Conservation (phyloP, 1,140 invertebrate genomes). For the Hycleus phaleratus region DNA sequence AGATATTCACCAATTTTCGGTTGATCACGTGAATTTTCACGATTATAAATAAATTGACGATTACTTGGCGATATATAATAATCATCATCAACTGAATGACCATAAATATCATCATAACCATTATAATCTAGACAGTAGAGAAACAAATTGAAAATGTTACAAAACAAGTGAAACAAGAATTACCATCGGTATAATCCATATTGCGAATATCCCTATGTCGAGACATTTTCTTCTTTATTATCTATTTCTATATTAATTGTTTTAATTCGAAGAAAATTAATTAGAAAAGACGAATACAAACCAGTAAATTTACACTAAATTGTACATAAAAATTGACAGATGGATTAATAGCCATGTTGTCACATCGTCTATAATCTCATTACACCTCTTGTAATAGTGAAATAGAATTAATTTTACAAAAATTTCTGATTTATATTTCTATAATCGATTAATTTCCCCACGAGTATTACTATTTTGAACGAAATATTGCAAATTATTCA, state of each 20-base stretch:
- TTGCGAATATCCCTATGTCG: slow-evolving; percentile 68
- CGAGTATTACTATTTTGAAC: too few relatives aligned
- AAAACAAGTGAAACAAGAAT: not conserved
- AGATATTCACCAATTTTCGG: slow-evolving; percentile 66
- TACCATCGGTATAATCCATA: slow-evolving; percentile 65
- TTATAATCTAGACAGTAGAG: slow-evolving; percentile 64
- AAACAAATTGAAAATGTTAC: slow-evolving; percentile 9
- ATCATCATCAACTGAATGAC: slow-evolving; percentile 87
- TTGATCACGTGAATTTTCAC: slow-evolving; percentile 53
- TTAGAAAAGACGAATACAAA: too few relatives aligned
- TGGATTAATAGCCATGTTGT: too few relatives aligned
- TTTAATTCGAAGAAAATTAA: too few relatives aligned
- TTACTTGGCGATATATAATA: slow-evolving; percentile 83
- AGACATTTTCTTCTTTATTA: slow-evolving; percentile 50
- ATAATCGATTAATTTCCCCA: too few relatives aligned
- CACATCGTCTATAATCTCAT: too few relatives aligned
- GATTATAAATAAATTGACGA: slow-evolving; percentile 77
- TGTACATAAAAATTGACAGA: too few relatives aligned
- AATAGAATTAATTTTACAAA: too few relatives aligned
- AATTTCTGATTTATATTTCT: too few relatives aligned
- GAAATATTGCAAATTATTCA: too few relatives aligned
- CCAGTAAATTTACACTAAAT: too few relatives aligned
- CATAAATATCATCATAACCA: slow-evolving; percentile 84
- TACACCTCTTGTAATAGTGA: too few relatives aligned
- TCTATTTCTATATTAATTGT: not conserved